A percentile compares a stretch with the other conserved stretches of the same genome.
Conservation (phyloP, 2,113 vertebrate species). For the Sardina pilchardus region DNA sequence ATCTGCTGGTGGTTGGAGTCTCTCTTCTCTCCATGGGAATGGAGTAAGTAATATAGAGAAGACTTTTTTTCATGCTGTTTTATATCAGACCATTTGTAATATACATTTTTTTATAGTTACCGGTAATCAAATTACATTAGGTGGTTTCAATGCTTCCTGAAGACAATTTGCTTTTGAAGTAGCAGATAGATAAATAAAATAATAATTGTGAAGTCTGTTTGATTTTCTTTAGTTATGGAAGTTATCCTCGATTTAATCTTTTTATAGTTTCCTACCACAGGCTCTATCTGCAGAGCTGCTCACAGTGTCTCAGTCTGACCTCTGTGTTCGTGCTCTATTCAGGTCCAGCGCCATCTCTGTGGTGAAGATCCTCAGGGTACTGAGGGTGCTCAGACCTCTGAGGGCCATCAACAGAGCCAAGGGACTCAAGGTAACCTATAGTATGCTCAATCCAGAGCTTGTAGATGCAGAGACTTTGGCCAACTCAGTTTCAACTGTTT, state of each 20-base stretch:
- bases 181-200: background rate
- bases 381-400: conserved; percentile 86
- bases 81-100: background rate
- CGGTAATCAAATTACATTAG: background rate
- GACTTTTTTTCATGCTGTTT: background rate
- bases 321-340: conserved; percentile 16
- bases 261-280: background rate
- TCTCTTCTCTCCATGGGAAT: conserved; percentile 91
- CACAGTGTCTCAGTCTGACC: background rate
- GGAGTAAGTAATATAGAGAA: conserved; percentile 77
- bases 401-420: conserved; percentile 91
- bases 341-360: conserved; percentile 93
- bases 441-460: background rate
- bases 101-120: too few species aligned
- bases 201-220: too few species aligned
- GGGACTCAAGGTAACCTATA: conserved; percentile 80
- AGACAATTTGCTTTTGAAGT: background rate
- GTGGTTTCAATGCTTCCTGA: background rate
- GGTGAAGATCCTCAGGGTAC: conserved; percentile 91
- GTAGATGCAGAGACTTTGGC: too few species aligned
- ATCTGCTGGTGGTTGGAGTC: conserved; percentile 88
- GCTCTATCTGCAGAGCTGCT: background rate
- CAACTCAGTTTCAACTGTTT: too few species aligned
- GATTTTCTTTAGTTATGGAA: too few species aligned
- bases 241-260: background rate